Conservation (phyloP, 2,888 invertebrate species). For the Papilio elwesi region DNA sequence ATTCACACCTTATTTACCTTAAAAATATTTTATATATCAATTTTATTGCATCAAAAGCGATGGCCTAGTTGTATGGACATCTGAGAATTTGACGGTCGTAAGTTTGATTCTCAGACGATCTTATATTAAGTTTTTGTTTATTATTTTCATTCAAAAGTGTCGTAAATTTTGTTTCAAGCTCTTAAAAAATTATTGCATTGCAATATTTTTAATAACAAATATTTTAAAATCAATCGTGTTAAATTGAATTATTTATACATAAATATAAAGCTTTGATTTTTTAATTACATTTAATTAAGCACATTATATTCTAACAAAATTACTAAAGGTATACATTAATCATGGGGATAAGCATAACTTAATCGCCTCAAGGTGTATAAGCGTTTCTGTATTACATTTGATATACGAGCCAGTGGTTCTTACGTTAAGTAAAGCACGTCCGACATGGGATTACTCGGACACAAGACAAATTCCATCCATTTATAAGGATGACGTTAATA, state of each 20-base stretch:
- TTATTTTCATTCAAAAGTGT: neutral
- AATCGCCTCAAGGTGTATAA: neutral
- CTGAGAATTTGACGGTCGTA: neutral
- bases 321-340: neutral
- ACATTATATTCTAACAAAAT: too few relatives aligned
- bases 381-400: slow-evolving; percentile 23
- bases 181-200: too few relatives aligned
- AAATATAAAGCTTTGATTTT: neutral
- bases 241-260: too few relatives aligned
- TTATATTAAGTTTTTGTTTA: too few relatives aligned
- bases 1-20: neutral
- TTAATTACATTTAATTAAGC: too few relatives aligned
- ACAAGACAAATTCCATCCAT: slow-evolving; percentile 52
- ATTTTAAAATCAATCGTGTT: too few relatives aligned
- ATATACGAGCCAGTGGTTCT: slow-evolving; percentile 15
- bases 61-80: neutral
- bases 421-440: slow-evolving; percentile 40
- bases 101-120: neutral
- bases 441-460: slow-evolving; percentile 42
- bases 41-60: neutral
- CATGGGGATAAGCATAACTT: slow-evolving; percentile 2
- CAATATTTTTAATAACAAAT: too few relatives aligned
- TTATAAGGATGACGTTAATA: slow-evolving; percentile 53
- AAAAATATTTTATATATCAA: neutral
- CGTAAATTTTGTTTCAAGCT: neutral